phyloP scores from a whole-genome alignment of 2,888 invertebrate genomes.

The Sminthurinus aureus region DNA sequence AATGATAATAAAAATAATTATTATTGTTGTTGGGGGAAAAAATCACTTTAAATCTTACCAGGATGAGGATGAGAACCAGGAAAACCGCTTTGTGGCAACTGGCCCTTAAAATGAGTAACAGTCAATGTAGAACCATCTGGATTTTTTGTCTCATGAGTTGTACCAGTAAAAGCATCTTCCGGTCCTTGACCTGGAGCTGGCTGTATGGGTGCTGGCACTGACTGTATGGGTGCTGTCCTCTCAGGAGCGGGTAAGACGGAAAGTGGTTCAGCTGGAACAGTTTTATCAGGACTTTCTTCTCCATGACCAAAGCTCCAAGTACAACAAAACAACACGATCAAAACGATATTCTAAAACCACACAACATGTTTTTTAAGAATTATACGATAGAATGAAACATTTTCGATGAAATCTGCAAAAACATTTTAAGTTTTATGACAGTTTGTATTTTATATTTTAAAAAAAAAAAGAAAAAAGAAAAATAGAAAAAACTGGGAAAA shows the following conservation, averaged over 20 bases:
- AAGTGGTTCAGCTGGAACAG: neutral
- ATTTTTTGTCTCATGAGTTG: conserved; percentile 46
- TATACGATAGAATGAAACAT: no score
- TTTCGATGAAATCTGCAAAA: no score
- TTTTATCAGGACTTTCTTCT: neutral
- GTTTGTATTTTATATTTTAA: no score
- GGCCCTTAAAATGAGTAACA: conserved; percentile 50
- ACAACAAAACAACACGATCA: neutral
- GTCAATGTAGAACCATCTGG: conserved; percentile 50
- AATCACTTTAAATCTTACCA: no score
- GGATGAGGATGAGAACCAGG: no score
- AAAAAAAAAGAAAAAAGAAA: no score
- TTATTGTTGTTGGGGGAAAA: no score
- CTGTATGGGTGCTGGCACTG: neutral
- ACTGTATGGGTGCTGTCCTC: neutral
- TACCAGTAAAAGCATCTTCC: conserved; percentile 25
- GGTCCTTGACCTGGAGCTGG: neutral
- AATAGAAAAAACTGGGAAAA: no score
- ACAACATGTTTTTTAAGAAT: no score
- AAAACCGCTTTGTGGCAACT: conserved; percentile 44
- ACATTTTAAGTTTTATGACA: no score
- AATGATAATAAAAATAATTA: no score
- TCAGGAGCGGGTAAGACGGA: neutral
- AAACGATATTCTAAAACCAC: neutral
- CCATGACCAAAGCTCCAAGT: neutral